Evolutionary conservation across 2,113 vertebrate genomes (phyloP).

Genomic region (Leptocoma aspasia): DNA sequence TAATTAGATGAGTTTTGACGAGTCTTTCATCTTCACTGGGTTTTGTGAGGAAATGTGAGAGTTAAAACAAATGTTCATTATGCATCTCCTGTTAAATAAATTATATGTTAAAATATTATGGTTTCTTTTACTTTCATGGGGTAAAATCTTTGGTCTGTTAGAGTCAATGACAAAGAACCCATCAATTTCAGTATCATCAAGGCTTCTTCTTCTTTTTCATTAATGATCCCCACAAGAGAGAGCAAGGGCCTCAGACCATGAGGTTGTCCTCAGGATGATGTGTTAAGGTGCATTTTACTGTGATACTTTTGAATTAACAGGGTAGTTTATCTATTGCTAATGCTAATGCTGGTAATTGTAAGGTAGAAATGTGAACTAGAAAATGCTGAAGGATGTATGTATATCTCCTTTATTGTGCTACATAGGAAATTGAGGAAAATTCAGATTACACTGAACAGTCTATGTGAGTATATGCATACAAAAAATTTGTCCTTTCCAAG

Average conservation of each 20-base stretch:
- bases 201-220: neutral
- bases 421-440: neutral
- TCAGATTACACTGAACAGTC: neutral
- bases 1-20: neutral
- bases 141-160: neutral
- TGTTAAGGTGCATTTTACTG: neutral
- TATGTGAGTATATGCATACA: neutral
- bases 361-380: neutral
- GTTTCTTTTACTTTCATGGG: neutral
- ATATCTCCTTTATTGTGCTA: neutral
- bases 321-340: neutral
- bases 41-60: neutral
- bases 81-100: neutral
- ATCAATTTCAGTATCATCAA: neutral
- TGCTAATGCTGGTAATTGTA: neutral
- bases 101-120: neutral
- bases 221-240: neutral
- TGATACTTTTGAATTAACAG: neutral
- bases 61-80: neutral
- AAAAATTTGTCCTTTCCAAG: neutral
- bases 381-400: neutral
- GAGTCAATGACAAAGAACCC: neutral
- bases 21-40: neutral
- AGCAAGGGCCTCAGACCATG: neutral
- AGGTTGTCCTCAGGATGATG: neutral